Base-by-base conservation (phyloP, 2,113 vertebrate genomes). In the Grammomys surdaster region DNA sequence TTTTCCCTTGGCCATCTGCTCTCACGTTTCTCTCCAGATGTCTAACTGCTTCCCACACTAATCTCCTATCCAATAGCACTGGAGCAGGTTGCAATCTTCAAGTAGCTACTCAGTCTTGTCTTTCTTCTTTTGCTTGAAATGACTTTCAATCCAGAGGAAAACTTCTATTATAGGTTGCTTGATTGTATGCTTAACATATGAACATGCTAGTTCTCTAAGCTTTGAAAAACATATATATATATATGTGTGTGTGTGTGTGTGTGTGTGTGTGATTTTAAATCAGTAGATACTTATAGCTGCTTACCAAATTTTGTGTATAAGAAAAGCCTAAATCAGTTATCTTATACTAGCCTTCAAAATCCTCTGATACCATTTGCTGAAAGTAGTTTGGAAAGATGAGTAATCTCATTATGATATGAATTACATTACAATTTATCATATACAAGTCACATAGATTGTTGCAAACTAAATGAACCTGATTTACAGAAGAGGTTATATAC, bases 1-100 rank as follows among this genome's bases (percentile, higher is more conserved):
- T 20, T n/a, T 88, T 78, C 6, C 0, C 65, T 81, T 88, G 94
- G 92, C 51, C 92, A 95, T 95, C 80, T 97, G 92, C 75, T 97
- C 72, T 93, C 31, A 72, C 75, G 78, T 96, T 80, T 85, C 28
- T 88, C 92, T 77, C 96, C 94, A 96, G 96, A 97, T 97, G 94
- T 89, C 92, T 97, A 70, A 93, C 28, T 92, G 43, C 9, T 48
- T 85, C 65, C 43, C 48, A 81, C 26, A 90, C 33, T 51, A 4
- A 91, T 17, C 14, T 19, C 70, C 9, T 72, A 87, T 75, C 56
- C 12, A 16, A 67, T 80, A 86, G 88, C 51, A 90, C 5, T 76
- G 31, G 78, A 75, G 90, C 95, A 65, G 54, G 54, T 75, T 56
- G 85, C 76, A 91, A 58, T 90, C 75, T 63, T 96, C 88, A 96